These are phyloP conservation scores for Pachymerium ferrugineum DNA, from an alignment of 2,888 invertebrate species.

Conservation along the genomic window DNA sequence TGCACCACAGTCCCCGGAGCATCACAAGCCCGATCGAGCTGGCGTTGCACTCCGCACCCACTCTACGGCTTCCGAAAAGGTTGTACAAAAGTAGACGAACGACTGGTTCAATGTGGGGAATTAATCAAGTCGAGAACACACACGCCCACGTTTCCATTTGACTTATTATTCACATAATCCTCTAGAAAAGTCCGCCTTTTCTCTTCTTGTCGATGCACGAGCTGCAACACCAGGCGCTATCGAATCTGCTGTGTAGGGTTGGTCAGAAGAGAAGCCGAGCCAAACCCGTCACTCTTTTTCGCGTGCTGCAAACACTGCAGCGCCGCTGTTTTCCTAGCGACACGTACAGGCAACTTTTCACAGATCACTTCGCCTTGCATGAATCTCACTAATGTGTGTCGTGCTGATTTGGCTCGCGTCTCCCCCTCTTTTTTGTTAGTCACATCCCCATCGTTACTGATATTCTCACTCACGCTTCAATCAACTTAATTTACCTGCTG, in stretches of 20 bases:
- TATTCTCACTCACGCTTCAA: conserved; percentile 29
- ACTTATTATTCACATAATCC: conserved; percentile 4
- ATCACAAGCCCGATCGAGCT: neutral
- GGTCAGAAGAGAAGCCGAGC: neutral
- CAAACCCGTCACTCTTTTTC: conserved; percentile 6
- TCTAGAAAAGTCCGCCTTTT: no score
- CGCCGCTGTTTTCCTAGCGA: conserved; percentile 24
- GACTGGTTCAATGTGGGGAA: no score
- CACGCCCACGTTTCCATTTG: neutral
- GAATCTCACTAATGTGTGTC: neutral
- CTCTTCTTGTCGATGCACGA: neutral
- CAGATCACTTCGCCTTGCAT: neutral
- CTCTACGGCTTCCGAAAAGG: neutral
- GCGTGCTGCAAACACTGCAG: neutral
- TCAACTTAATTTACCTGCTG: conserved; percentile 34
- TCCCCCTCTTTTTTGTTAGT: conserved; percentile 1
- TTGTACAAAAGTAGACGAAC: no score
- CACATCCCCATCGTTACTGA: conserved; percentile 13
- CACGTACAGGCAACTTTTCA: neutral
- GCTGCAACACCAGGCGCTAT: neutral
- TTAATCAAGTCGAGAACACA: neutral
- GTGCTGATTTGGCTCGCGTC: neutral
- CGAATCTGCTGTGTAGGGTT: neutral
- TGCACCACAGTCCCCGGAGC: neutral
- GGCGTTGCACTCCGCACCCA: neutral